Conservation (phyloP, 2,113 vertebrate genomes). For the Marcusenius ussheri region DNA sequence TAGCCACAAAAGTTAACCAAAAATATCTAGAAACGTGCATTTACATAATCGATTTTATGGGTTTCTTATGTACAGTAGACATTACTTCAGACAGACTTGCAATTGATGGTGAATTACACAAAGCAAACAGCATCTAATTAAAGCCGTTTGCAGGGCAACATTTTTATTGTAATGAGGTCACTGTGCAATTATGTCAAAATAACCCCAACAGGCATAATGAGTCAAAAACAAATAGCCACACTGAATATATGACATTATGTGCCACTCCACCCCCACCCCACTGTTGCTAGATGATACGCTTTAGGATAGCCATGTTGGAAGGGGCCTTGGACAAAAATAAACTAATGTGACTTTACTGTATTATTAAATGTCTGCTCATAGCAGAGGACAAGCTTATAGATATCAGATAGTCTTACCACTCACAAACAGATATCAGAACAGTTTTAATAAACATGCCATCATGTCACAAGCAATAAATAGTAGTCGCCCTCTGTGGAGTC, state of each 20-base stretch:
- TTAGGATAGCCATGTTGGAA: neutral
- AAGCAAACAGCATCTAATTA: neutral
- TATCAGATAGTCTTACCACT: neutral
- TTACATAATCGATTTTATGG: neutral
- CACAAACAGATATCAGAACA: neutral
- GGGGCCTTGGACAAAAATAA: neutral
- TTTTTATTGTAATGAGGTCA: slow-evolving; percentile 8
- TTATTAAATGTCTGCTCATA: neutral
- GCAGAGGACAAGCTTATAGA: neutral
- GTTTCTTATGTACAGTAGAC: neutral
- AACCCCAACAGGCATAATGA: neutral
- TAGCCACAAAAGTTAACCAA: neutral
- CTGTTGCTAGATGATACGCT: neutral
- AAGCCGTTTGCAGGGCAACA: neutral
- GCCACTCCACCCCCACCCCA: neutral
- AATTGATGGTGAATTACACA: slow-evolving; percentile 5
- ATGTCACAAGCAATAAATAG: neutral
- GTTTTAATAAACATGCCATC: neutral
- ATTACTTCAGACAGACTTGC: neutral
- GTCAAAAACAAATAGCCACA: neutral
- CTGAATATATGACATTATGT: neutral
- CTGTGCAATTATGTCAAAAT: neutral
- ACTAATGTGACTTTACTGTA: neutral
- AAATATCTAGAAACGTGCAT: neutral
- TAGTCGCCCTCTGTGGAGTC: neutral